Evolutionary conservation across 1,140 invertebrate genomes (phyloP), one percentile per base, ranked within the genome.

Genomic region (Megathymus violae): DNA sequence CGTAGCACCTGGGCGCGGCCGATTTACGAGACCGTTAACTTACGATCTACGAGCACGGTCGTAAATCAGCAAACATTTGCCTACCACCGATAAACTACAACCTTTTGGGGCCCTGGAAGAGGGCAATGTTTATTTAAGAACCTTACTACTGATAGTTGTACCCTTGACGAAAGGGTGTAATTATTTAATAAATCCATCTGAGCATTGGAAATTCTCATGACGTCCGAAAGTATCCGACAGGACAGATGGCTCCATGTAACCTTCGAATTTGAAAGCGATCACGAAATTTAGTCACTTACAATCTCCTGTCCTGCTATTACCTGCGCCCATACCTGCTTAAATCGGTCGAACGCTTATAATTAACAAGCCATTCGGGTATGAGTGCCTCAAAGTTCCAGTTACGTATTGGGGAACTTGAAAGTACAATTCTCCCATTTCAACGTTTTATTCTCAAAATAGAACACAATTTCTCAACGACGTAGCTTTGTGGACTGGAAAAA

Each of bases 1-100:
- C 52, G 68, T 62, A 66, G 67, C 69, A 79, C 67, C 75, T 76
- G 75, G 70, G 70, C 40, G 70, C 65, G 68, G 65, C 63, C 69
- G 67, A 73, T 81, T 81, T 77, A 79, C 66, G 72, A 63, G 64
- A 60, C 54, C 76, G 59, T 64, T 67, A 74, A 78, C 74, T 72
- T 68, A 52, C 62, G 56, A 46, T 43, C 47, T 64, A 56, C 40
- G 44, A 56, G 16, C 47, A 58, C 47, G 56, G 64, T 64, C 67
- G 69, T 72, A 68, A 71, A 51, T 50, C 38, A 52, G 56, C 41
- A 50, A 44, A n/a, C n/a, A n/a, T n/a, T n/a, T n/a, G n/a, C n/a
- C n/a, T n/a, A 64, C 51, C 5, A 40, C 40, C 43, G 31, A 51
- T 68, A 59, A 52, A 64, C 31, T 16, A 4, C 34, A 14, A 31